Evolutionary conservation across 2,797 vertebrate genomes (phyloP).

Genomic region (Schizopygopsis malacanthus): DNA sequence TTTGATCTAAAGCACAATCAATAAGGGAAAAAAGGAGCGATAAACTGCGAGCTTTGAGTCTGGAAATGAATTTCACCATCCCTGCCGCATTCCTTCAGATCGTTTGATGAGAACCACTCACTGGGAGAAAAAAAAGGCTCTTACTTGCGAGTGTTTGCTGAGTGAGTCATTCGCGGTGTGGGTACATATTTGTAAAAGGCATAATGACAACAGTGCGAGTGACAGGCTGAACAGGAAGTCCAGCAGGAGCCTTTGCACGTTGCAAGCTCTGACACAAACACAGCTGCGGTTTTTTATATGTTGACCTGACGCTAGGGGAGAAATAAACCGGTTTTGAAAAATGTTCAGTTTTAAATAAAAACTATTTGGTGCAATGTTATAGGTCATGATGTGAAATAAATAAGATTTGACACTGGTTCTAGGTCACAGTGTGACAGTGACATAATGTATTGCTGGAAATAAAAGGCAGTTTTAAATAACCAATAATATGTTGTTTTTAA

Average conservation of each 20-base stretch:
- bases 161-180: conserved; percentile 63
- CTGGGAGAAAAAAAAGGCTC: conserved; percentile 25
- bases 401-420: too few species aligned
- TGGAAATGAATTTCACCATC: conserved; percentile 59
- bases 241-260: conserved; percentile 61
- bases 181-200: conserved; percentile 64
- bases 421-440: too few species aligned
- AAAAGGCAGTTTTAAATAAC: too few species aligned
- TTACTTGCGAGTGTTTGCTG: conserved; percentile 58
- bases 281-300: not conserved
- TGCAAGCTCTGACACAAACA: conserved; percentile 26
- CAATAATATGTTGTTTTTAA: too few species aligned
- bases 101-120: conserved; percentile 62
- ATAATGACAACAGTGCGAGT: conserved; percentile 60
- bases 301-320: not conserved
- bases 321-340: not conserved
- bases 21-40: conserved; percentile 39
- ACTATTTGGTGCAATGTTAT: too few species aligned
- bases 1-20: conserved; percentile 51
- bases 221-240: conserved; percentile 62
- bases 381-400: too few species aligned
- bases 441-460: too few species aligned
- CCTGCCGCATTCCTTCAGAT: conserved; percentile 63
- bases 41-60: conserved; percentile 43
- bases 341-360: not conserved